These are phyloP conservation scores for Vulpes lagopus DNA, from an alignment of 2,113 vertebrate species.

Conservation along the genomic window DNA sequence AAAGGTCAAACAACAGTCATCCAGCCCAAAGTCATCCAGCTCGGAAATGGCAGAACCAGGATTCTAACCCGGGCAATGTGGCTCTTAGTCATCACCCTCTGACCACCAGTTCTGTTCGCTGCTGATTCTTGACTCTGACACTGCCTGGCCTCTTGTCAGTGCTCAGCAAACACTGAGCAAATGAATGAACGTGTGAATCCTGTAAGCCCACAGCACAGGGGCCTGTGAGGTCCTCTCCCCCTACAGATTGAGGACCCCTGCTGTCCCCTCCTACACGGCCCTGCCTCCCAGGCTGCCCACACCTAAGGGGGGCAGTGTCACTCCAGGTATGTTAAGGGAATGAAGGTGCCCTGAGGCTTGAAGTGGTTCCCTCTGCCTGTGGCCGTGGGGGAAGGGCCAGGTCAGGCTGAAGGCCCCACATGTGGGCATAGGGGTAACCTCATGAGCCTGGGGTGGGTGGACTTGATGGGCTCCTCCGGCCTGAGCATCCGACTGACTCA, in stretches of 20 bases:
- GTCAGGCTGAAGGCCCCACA: not conserved
- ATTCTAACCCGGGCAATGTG: not conserved
- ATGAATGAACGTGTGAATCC: not conserved
- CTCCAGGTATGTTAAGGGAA: not conserved
- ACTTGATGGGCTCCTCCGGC: not conserved
- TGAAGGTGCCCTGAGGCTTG: not conserved
- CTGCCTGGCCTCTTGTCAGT: not conserved
- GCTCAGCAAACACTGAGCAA: not conserved
- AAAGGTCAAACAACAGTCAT: not conserved
- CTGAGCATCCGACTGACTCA: not conserved
- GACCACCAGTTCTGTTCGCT: not conserved
- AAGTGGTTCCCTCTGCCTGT: not conserved
- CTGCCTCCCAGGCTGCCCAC: not conserved
- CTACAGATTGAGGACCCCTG: not conserved
- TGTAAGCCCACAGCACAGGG: fast-evolving
- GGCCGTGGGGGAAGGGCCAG: not conserved
- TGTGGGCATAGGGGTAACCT: too few species aligned
- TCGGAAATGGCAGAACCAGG: not conserved
- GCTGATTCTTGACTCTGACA: not conserved
- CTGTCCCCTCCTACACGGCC: not conserved
- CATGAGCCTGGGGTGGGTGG: not conserved
- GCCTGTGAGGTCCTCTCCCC: too few species aligned
- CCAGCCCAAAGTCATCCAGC: not conserved
- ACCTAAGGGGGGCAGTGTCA: not conserved
- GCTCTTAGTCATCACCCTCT: not conserved